phyloP scores from a whole-genome alignment of 2,113 vertebrate species.

The Arizona elegans region DNA sequence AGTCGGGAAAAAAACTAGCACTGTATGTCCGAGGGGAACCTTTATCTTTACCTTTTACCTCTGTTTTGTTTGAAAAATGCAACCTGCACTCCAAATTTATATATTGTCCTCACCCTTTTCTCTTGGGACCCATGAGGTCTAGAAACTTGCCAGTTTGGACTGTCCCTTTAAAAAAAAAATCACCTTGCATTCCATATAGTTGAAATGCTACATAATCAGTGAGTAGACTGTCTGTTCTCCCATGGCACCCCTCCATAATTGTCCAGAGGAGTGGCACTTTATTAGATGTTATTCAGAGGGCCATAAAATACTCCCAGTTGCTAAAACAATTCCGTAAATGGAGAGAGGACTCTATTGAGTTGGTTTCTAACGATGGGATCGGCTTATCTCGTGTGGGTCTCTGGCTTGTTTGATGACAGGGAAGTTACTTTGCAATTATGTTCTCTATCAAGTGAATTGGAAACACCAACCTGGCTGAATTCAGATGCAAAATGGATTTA shows the following conservation, averaged over 20 bases:
- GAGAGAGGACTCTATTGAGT: not conserved
- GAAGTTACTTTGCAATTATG: not conserved
- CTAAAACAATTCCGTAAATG: not conserved
- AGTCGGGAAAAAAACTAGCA: too few species aligned
- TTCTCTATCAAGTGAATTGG: not conserved
- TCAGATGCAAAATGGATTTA: not conserved
- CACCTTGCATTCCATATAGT: not conserved
- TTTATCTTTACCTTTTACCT: too few species aligned
- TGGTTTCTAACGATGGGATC: not conserved
- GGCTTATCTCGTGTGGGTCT: not conserved
- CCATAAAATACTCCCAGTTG: not conserved
- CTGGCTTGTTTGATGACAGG: not conserved
- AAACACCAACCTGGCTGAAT: not conserved
- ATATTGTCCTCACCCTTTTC: not conserved
- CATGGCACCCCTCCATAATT: not conserved
- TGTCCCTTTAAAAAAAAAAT: not conserved
- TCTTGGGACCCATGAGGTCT: not conserved
- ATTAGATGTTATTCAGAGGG: not conserved
- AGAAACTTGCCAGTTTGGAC: not conserved
- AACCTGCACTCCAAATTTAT: too few species aligned
- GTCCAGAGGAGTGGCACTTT: not conserved
- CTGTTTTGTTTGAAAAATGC: not conserved
- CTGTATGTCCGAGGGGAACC: too few species aligned
- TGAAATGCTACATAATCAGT: too few species aligned
- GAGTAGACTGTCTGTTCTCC: too few species aligned